Evolutionary conservation across 2,888 invertebrate species (phyloP), one percentile per base, ranked within the genome.

Genomic region (Uropetala carovei): DNA sequence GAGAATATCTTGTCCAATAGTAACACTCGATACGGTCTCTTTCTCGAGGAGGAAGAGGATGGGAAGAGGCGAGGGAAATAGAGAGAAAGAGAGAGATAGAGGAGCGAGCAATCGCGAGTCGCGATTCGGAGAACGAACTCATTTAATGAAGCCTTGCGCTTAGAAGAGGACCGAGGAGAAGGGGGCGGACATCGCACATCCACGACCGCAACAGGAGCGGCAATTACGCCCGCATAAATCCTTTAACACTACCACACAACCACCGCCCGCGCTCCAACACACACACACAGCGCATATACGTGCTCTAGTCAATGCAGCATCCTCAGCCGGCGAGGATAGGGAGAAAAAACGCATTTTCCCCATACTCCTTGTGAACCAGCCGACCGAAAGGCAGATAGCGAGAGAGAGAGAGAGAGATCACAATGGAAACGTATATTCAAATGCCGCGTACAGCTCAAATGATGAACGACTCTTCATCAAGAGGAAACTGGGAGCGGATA

Each of bases 221-320:
- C 89, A 89, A 89, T 89, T 64, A 89, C 89, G 18, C 43, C 89
- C 64, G 56, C 89, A 89, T 89, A 89, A 89, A 89, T 89, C 89
- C 60, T 89, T 43, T 30, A 14, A 16, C 86, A 16, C 60, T 30
- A 27, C 30, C 86, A 43, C 18, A 83, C 43, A 89, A 43, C 64
- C 64, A 43, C 18, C 30, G 64, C 60, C 30, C 27, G 60, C 68
- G n/a, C 60, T 64, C 43, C 16, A 43, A 27, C 64, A 30, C 89
- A 16, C 75, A 43, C 43, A 64, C 16, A 64, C n/a, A 64, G n/a
- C n/a, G 64, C 16, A 64, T 64, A 9, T 64, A 7, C 13, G 64
- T 64, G n/a, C 64, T 64, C 64, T 7, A 0, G 16, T 18, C 64
- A 64, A n/a, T 11, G 56, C 30, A 30, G 16, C 30, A 82, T 10